These are phyloP conservation scores for Acanthornis magna DNA, from an alignment of 2,797 vertebrate genomes.

Conservation along the genomic window DNA sequence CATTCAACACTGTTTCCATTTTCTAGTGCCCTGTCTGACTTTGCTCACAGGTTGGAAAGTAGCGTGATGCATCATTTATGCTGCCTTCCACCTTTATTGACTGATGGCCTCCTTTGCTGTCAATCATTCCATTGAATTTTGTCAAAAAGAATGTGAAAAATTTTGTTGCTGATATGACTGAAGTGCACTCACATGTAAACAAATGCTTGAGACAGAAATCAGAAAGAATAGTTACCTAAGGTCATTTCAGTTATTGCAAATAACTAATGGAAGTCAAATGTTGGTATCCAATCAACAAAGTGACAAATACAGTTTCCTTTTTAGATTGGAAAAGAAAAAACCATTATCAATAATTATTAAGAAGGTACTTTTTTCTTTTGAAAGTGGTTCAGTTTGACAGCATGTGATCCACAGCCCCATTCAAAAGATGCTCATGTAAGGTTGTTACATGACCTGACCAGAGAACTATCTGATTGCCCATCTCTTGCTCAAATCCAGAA, in stretches of 20 bases:
- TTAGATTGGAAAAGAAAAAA: neutral
- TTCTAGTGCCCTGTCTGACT: constrained; percentile 47
- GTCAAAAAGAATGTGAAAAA: constrained; percentile 24
- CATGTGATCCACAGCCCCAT: neutral
- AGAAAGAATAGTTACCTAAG: neutral
- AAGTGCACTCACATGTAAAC: constrained; percentile 34
- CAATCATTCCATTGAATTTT: constrained; percentile 42
- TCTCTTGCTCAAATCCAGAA: neutral
- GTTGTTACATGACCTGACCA: neutral
- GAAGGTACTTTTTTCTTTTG: neutral
- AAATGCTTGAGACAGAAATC: constrained; percentile 17
- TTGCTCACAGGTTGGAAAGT: constrained; percentile 37
- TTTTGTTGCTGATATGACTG: neutral
- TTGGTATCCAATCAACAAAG: neutral
- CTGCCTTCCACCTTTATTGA: constrained; percentile 48
- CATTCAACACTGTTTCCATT: constrained; percentile 42
- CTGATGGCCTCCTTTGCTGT: constrained; percentile 34
- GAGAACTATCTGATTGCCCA: neutral
- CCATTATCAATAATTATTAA: neutral
- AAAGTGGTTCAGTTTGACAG: neutral
- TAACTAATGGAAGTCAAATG: neutral
- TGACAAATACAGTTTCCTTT: neutral
- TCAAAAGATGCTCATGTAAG: neutral
- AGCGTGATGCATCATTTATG: constrained; percentile 62
- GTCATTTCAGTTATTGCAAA: neutral